Conservation (phyloP, 64 coral and sea anemone genomes). For the Anthopleura sola region DNA sequence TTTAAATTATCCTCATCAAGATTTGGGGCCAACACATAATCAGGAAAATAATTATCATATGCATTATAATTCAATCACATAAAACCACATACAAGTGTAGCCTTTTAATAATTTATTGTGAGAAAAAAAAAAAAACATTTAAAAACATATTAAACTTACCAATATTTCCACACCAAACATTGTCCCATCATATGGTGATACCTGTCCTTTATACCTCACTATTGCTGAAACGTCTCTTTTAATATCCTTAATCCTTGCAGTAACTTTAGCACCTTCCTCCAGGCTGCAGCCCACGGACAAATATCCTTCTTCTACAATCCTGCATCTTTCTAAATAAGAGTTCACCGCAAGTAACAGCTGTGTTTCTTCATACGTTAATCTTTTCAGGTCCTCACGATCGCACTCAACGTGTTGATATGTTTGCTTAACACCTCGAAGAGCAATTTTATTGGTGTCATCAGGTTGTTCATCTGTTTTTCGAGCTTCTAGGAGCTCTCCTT, state of each 20-base stretch:
- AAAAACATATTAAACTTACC: constrained; percentile 34
- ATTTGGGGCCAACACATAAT: too few species aligned
- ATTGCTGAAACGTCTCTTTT: constrained; percentile 50
- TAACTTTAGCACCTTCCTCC: constrained; percentile 56
- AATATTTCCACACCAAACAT: constrained; percentile 92
- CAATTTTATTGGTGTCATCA: background rate
- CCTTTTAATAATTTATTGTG: background rate
- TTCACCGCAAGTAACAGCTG: constrained; percentile 42
- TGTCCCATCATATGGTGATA: constrained; percentile 69
- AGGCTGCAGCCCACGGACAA: constrained; percentile 5
- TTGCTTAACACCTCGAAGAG: constrained; percentile 46
- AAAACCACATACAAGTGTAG: too few species aligned
- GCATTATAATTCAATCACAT: too few species aligned
- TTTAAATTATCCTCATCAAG: background rate
- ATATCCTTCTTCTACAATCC: constrained; percentile 22
- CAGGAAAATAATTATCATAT: too few species aligned
- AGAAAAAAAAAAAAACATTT: background rate
- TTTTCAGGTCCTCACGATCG: constrained; percentile 18
- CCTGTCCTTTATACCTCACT: constrained; percentile 64
- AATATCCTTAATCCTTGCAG: constrained; percentile 68
- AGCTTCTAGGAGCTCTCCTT: constrained; percentile 44
- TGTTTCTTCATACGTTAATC: constrained; percentile 3
- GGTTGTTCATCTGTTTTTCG: constrained; percentile 26
- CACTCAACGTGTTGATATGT: constrained; percentile 37
- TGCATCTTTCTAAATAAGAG: constrained; percentile 42